Evolutionary conservation across 1,140 invertebrate species (phyloP), one percentile per base, ranked within the genome.

Genomic region (Drosophila tristis): DNA sequence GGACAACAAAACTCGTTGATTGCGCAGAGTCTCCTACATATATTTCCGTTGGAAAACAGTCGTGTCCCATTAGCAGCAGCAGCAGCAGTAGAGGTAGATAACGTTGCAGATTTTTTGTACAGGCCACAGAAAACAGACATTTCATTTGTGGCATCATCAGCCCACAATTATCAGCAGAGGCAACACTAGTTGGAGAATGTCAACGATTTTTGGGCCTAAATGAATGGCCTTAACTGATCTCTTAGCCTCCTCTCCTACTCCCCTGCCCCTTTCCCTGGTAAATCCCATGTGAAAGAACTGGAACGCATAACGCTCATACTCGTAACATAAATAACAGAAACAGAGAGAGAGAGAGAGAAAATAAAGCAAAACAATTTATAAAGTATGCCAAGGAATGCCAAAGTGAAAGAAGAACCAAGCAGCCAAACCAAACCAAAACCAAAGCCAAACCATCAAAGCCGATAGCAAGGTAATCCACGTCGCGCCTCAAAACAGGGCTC

Each of bases 321-420:
- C 39, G 29, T 66, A 53, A 61, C 74, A 77, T 77, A 76, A 77
- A 77, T 75, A 66, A 58, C 60, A 74, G 66, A 57, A 45, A 72
- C 48, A 56, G 25, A 5, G 42, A 20, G 26, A 43, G 25, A 39
- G 35, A 65, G 63, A 56, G 42, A 45, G 51, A 71, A 39, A 39
- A 39, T 39, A 39, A 39, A 39, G 35, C 35, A 39, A 11, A 39
- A 71, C 45, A 49, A 71, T 71, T 71, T 71, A 71, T 26, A 62
- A 76, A 77, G 73, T 77, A 77, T 73, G 73, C 53, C 47, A 44
- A 76, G 74, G 74, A 77, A 77, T 77, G 74, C 74, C 65, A 55
- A 67, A 75, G 72, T 75, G 73, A 67, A 75, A 71, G 72, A 64
- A 47, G 51, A 61, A 16, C 61, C 49, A 62, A 75, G 68, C 57